Percentiles rank a stretch among this genome's conserved stretches.
phyloP scores from a whole-genome alignment of 2,113 vertebrate species.

The Platycercus adscitus region DNA sequence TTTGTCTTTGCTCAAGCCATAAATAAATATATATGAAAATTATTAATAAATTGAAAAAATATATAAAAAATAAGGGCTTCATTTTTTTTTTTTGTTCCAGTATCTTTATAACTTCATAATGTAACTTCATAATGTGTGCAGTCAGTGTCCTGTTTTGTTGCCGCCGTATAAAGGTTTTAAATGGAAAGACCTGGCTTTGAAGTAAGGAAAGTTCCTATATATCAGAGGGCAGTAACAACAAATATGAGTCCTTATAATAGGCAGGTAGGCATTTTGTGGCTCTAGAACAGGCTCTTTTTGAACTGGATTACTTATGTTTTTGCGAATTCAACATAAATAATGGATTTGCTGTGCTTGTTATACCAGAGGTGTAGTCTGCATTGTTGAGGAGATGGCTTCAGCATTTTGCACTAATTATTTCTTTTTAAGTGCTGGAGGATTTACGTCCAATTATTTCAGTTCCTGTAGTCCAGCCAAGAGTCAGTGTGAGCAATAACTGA shows the following conservation, averaged over 20 bases:
- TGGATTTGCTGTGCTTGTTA: not conserved
- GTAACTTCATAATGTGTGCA: not conserved
- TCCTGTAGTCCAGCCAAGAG: not conserved
- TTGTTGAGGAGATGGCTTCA: not conserved
- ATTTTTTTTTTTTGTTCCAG: constrained; percentile 63
- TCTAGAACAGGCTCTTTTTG: not conserved
- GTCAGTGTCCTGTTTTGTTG: not conserved
- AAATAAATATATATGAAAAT: constrained; percentile 80
- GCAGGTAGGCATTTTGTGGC: not conserved
- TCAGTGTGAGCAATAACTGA: not conserved
- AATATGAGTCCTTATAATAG: not conserved
- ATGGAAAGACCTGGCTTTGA: not conserved
- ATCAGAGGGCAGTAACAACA: not conserved
- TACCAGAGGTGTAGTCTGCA: not conserved
- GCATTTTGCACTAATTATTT: not conserved
- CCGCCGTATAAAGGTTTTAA: not conserved
- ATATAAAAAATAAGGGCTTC: constrained; percentile 69
- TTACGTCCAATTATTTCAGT: not conserved
- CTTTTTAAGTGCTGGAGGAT: not conserved
- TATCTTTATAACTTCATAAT: not conserved
- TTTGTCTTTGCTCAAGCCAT: constrained; percentile 87
- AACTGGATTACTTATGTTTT: not conserved
- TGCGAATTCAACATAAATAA: not conserved
- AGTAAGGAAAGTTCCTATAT: not conserved
- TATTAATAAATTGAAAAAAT: constrained; percentile 83